These are phyloP conservation scores for Nomada goodeniana DNA, from an alignment of 2,888 invertebrate species.

Conservation along the genomic window DNA sequence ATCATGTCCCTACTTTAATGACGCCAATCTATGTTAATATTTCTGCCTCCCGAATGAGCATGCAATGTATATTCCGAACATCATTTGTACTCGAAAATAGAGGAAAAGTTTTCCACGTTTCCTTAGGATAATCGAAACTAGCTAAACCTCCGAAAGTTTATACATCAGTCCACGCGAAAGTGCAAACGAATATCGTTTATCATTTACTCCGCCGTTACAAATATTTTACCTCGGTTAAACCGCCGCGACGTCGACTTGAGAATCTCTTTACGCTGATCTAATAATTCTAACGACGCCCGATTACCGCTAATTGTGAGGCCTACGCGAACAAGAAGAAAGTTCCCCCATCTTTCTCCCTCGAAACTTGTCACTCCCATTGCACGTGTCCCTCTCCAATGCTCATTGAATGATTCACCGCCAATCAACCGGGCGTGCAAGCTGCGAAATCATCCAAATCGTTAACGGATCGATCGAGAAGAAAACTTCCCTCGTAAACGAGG, in stretches of 20 bases:
- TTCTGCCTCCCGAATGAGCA: too few species aligned
- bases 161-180: too few species aligned
- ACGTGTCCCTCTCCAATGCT: neutral
- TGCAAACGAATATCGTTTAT: neutral
- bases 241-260: neutral
- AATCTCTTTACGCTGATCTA: neutral
- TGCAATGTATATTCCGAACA: too few species aligned
- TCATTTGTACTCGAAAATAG: too few species aligned
- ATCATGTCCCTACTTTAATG: neutral
- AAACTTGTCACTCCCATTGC: neutral
- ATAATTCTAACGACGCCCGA: neutral
- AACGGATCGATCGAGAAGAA: conserved; percentile 1
- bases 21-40: neutral
- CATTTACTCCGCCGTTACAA: neutral
- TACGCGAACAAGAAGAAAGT: neutral
- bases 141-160: too few species aligned
- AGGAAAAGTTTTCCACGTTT: too few species aligned
- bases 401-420: neutral
- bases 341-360: neutral
- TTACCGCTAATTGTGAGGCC: neutral
- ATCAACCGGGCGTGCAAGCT: neutral
- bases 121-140: too few species aligned
- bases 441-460: conserved; percentile 18
- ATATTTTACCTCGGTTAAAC: neutral
- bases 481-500: conserved; percentile 17